Conservation (phyloP, 2,888 invertebrate species). For the Caenorhabditis zanzibari region DNA sequence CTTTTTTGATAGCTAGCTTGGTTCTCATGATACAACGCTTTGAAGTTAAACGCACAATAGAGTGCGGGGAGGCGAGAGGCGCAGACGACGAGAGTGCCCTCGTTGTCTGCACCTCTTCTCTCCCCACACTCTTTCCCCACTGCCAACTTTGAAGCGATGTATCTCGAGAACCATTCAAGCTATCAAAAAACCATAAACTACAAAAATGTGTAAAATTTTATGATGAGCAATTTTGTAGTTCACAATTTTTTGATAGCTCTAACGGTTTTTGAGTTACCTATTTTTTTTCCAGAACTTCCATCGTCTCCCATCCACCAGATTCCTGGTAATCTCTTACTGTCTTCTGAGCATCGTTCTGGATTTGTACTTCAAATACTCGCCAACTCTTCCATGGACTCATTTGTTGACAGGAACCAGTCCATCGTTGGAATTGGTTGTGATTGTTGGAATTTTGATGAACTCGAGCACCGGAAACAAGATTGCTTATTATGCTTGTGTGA, state of each 20-base stretch:
- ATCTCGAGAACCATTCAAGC: too few species aligned
- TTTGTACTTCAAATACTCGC: conserved; percentile 32
- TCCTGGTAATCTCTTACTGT: conserved; percentile 6
- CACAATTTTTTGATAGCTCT: background rate
- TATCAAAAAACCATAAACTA: too few species aligned
- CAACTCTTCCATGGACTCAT: conserved; percentile 20
- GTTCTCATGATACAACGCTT: too few species aligned
- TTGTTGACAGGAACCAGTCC: conserved; percentile 37
- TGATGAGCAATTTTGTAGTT: background rate
- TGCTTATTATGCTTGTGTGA: conserved; percentile 32
- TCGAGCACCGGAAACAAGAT: background rate
- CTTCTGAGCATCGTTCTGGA: conserved; percentile 9
- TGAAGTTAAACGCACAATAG: too few species aligned
- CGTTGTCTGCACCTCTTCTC: too few species aligned
- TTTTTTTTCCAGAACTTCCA: conserved; percentile 13
- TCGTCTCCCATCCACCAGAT: background rate
- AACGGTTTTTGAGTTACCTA: too few species aligned
- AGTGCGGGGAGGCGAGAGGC: too few species aligned
- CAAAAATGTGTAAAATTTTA: too few species aligned
- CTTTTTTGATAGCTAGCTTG: background rate
- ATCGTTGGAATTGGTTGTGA: conserved; percentile 23
- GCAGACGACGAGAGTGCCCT: too few species aligned
- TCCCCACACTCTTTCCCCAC: too few species aligned
- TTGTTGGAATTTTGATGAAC: conserved; percentile 9
- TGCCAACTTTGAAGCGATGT: too few species aligned